phyloP scores from a whole-genome alignment of 2,888 invertebrate genomes.

The Scelioninae gen. 1 region DNA sequence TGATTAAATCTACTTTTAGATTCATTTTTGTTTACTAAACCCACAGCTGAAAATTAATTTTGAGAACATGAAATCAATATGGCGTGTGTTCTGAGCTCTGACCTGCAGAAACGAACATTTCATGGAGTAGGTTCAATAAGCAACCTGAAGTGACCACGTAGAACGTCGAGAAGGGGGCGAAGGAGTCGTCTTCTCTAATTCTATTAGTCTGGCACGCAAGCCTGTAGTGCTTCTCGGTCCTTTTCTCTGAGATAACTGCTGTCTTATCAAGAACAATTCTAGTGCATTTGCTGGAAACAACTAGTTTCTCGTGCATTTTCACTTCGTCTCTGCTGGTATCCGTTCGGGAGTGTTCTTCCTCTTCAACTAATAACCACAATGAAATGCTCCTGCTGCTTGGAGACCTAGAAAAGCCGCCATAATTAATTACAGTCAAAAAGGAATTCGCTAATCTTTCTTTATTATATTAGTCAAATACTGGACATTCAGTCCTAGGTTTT shows the following conservation, averaged over 20 bases:
- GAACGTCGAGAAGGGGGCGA: constrained; percentile 3
- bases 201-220: constrained; percentile 72
- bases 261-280: constrained; percentile 61
- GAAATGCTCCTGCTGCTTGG: constrained; percentile 5
- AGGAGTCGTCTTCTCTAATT: constrained; percentile 71
- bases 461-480: too few relatives aligned
- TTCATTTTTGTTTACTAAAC: too few relatives aligned
- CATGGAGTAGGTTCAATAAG: constrained; percentile 24
- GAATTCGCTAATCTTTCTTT: too few relatives aligned
- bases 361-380: constrained; percentile 44
- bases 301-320: constrained; percentile 44
- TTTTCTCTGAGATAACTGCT: constrained; percentile 54
- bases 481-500: too few relatives aligned
- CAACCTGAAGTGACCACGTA: constrained; percentile 29
- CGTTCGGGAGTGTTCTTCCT: constrained; percentile 20
- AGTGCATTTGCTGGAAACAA: constrained; percentile 45
- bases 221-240: constrained; percentile 48
- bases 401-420: neutral
- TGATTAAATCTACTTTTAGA: too few relatives aligned
- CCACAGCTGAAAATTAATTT: constrained; percentile 18
- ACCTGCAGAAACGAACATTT: neutral
- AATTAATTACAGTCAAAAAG: constrained; percentile 21
- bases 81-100: neutral
- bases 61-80: neutral
- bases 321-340: constrained; percentile 14